Base-by-base conservation (phyloP, 2,797 vertebrate genomes). In the Alcedo atthis region DNA sequence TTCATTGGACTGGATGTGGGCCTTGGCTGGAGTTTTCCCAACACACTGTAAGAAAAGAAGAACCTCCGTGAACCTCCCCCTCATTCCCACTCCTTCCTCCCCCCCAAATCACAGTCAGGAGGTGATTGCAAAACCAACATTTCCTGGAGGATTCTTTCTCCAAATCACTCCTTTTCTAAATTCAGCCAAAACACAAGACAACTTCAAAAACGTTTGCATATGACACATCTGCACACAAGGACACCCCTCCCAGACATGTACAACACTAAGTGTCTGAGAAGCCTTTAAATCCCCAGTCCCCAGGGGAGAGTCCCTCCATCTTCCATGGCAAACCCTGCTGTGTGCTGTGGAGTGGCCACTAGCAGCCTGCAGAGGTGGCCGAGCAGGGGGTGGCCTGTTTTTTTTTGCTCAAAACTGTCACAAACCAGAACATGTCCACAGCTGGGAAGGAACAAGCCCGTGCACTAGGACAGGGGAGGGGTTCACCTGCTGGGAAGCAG, bases 21-120 rank as follows among this genome's bases (percentile, higher is more conserved):
- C 85, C 89, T 82, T 58, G 85, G 77, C 87, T 95, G 93, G 94
- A 95, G 94, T 94, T 91, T 94, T 95, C 93, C 95, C 89, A 91
- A 84, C 93, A 86, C 0, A 33, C 85, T 90, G 40, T n/a, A 70
- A 87, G 84, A 46, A 90, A 84, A 94, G 84, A 85, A 92, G 77
- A 89, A 92, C 68, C 91, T 94, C 91, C 57, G 82, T 70, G 85
- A 91, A 67, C 67, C 89, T 74, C 94, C 95, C 79, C 89, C 92
- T 89, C 90, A 78, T 92, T 94, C 86, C 94, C 93, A 95, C 89
- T 83, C 87, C 73, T 40, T 62, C 87, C 91, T 81, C 77, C 87
- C 85, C 87, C 64, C 55, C 37, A 92, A 32, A 90, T 54, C 91
- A 32, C 46, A 91, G 91, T 15, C 74, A 82, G 73, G 81, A 67